Percentiles rank a stretch among this genome's conserved stretches.
Evolutionary conservation across 2,888 invertebrate species (phyloP).

Genomic region (Trissolcus japonicus): DNA sequence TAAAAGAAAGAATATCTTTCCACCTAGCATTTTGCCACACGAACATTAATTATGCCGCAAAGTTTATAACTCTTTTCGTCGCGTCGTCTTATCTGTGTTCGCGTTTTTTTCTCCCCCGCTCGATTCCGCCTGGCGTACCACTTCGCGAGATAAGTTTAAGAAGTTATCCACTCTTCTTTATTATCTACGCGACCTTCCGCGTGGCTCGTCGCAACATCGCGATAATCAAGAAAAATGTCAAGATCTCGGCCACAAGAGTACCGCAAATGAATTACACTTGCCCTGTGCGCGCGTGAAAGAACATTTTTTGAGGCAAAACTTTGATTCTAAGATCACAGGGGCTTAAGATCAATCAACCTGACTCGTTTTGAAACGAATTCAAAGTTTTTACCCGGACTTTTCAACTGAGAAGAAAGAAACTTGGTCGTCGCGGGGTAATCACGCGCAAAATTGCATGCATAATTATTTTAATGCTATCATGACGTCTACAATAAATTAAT

Average conservation of each 20-base stretch:
- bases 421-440: no score
- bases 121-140: conserved; percentile 41
- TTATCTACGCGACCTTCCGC: conserved; percentile 51
- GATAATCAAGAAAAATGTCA: conserved; percentile 56
- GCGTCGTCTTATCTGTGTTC: conserved; percentile 30
- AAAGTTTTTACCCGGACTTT: background rate
- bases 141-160: conserved; percentile 52
- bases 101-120: conserved; percentile 13
- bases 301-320: conserved; percentile 18
- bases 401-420: no score
- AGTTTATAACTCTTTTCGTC: conserved; percentile 35
- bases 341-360: conserved; percentile 11
- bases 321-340: conserved; percentile 31
- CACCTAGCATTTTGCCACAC: conserved; percentile 14
- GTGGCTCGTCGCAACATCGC: conserved; percentile 32
- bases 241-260: conserved; percentile 28
- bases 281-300: conserved; percentile 9
- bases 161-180: conserved; percentile 54
- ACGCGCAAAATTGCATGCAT: background rate
- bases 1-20: no score
- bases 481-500: conserved; percentile 28
- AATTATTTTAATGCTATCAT: conserved; percentile 24
- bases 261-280: conserved; percentile 47
- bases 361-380: conserved; percentile 3
- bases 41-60: conserved; percentile 47